Conservation (phyloP, 2,888 invertebrate genomes). For the Drosophila flavopinicola region DNA sequence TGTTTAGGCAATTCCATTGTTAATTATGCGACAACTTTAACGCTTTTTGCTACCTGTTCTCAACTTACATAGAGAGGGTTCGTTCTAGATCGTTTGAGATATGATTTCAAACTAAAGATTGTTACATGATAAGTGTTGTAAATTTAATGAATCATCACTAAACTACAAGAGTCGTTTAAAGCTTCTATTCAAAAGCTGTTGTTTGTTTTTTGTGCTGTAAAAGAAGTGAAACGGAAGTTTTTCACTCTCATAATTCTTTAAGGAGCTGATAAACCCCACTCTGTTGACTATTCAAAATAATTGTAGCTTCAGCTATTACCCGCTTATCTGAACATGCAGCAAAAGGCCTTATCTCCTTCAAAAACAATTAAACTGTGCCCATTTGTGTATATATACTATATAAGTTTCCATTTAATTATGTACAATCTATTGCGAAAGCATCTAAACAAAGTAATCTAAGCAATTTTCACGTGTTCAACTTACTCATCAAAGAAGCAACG, state of each 20-base stretch:
- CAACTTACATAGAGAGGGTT: too few species aligned
- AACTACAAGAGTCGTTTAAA: too few species aligned
- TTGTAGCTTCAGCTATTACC: conserved; percentile 3
- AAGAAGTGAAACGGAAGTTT: conserved; percentile 17
- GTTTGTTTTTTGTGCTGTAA: too few species aligned
- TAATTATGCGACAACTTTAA: conserved; percentile 19
- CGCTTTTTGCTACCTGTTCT: conserved; percentile 10
- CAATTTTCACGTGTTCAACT: conserved; percentile 22
- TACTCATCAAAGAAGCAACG: conserved; percentile 19
- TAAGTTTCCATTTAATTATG: conserved; percentile 1
- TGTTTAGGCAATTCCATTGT: conserved; percentile 12
- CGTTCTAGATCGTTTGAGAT: too few species aligned
- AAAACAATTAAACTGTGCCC: conserved; percentile 3
- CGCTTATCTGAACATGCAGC: conserved; percentile 27
- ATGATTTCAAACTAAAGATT: too few species aligned
- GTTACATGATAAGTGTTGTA: too few species aligned
- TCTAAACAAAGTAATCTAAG: neutral
- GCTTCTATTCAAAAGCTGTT: too few species aligned
- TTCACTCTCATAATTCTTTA: neutral
- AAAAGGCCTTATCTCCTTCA: conserved; percentile 29
- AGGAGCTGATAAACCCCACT: conserved; percentile 1
- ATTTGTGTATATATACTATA: neutral
- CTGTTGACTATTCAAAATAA: neutral
- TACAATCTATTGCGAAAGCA: neutral
- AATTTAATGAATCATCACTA: too few species aligned